phyloP scores from a whole-genome alignment of 2,113 vertebrate species.

The Todiramphus chloris region DNA sequence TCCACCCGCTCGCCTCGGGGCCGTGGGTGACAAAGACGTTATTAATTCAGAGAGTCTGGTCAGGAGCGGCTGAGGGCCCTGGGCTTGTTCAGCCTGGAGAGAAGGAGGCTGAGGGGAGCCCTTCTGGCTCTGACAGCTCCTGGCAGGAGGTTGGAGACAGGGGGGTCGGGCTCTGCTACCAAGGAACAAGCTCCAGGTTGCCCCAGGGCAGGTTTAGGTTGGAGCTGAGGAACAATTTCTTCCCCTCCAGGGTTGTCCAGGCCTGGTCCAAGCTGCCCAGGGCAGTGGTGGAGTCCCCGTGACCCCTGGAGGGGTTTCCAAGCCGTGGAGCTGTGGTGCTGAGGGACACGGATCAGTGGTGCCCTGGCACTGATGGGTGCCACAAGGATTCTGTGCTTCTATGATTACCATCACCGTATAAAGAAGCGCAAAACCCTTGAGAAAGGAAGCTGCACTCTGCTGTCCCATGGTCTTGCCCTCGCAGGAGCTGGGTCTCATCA shows the following conservation, averaged over 20 bases:
- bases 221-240: neutral
- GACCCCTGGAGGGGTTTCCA: too few species aligned
- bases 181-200: neutral
- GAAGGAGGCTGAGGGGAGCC: neutral
- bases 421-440: accelerated
- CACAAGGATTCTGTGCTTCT: neutral
- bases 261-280: neutral
- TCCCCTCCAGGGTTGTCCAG: neutral
- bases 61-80: neutral
- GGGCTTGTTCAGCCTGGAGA: neutral
- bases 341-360: too few species aligned
- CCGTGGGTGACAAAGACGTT: accelerated
- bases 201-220: neutral
- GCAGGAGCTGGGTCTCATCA: neutral
- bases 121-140: neutral
- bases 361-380: neutral
- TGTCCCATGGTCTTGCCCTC: accelerated
- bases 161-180: neutral
- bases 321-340: neutral
- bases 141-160: neutral
- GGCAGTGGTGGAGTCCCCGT: neutral
- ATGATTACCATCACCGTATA: accelerated
- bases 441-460: neutral
- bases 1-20: too few species aligned
- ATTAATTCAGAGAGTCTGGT: too few species aligned